Base-by-base conservation (phyloP, 2,797 vertebrate species). In the Enteromius paludinosus region DNA sequence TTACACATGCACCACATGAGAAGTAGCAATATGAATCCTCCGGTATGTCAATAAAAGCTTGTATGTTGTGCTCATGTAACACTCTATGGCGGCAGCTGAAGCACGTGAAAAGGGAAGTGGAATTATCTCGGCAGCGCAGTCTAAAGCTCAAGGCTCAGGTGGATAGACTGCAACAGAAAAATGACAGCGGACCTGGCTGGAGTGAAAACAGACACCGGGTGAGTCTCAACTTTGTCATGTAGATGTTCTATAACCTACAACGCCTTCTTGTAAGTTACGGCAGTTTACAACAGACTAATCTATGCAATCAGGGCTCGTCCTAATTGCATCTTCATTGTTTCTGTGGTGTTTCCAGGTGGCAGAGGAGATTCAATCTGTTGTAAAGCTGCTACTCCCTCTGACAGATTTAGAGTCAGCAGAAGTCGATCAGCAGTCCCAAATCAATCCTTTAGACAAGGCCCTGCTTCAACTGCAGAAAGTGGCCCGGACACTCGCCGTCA, bases 61-160 rank as follows among this genome's bases (percentile, higher is more conserved):
- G 62, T 41, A 66, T 70, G 35, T n/a, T 15, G 56, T n/a, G 5
- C 43, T 33, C 18, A 43, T 28, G 52, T 45, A 43, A 70, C 35
- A 14, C 56, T 85, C 49, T 12, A n/a, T 72, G 59, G 38, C 1
- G 82, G n/a, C 77, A 95, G 95, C 88, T 95, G 1, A 94, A 93
- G 41, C 94, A 95, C 64, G 93, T 95, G 30, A 92, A 93, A 47
- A 88, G 91, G 56, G 95, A 95, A 69, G 94, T 95, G 87, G 92
- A 92, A 84, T 86, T 95, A 71, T 94, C 94, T 28, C 91, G 94
- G 3, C 90, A 82, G 23, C 89, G 94, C 14, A 95, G 94, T 78
- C 90, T 95, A 70, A 93, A 47, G 79, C 89, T 95, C 0, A 95
- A 95, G 64, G 93, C 93, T 25, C 95, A 95, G 82, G 93, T 95